Evolutionary conservation across 2,797 vertebrate genomes (phyloP).

Genomic region (Pseudocheirus occidentalis): DNA sequence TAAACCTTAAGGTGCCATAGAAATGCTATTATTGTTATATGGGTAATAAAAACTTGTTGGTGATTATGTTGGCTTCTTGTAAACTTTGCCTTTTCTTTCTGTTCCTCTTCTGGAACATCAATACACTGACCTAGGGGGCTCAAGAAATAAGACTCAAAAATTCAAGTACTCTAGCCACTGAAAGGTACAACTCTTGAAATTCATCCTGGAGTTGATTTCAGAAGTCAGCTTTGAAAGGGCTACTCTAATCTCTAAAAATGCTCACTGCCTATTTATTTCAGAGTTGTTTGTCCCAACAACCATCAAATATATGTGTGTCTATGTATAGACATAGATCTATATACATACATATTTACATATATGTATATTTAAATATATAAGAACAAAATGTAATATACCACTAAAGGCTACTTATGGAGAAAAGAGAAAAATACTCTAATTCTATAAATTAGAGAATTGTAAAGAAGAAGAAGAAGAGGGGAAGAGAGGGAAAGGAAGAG

Average conservation of each 20-base stretch:
- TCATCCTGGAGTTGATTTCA: neutral
- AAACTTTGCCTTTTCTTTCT: neutral
- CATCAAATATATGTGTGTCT: neutral
- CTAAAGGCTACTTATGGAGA: neutral
- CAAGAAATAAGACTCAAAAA: neutral
- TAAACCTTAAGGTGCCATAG: neutral
- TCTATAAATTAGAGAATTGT: neutral
- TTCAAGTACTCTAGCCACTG: neutral
- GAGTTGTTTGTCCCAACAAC: neutral
- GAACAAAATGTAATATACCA: neutral
- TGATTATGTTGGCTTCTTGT: neutral
- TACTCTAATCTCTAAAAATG: neutral
- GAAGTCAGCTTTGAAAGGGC: neutral
- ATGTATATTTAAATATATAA: neutral
- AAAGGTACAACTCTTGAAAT: neutral
- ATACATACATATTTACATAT: neutral
- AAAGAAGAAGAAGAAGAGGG: neutral
- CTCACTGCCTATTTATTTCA: neutral
- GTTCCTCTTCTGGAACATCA: neutral
- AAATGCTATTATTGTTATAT: neutral
- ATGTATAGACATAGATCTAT: neutral
- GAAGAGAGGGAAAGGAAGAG: neutral
- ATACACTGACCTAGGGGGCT: neutral
- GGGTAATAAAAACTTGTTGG: neutral
- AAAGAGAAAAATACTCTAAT: neutral